Conservation (phyloP, 2,797 vertebrate species). For the Masticophis lateralis region DNA sequence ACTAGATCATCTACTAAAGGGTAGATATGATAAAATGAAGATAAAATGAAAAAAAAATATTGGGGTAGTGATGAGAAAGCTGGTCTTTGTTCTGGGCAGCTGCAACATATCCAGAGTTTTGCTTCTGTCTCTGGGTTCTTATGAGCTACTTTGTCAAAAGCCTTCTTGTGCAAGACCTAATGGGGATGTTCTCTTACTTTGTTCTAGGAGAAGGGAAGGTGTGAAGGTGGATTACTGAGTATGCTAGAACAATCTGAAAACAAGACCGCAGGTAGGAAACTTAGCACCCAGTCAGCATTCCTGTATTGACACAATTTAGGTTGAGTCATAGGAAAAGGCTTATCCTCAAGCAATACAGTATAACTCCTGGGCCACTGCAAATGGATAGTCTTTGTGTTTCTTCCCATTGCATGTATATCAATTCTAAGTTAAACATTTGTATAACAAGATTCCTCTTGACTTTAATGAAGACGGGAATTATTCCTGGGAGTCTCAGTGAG, state of each 20-base stretch:
- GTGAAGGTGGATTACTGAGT: slow-evolving; percentile 67
- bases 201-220: slow-evolving; percentile 56
- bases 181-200: slow-evolving; percentile 16
- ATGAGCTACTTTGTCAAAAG: neutral
- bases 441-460: neutral
- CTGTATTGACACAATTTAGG: neutral
- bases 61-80: neutral
- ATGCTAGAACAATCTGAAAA: slow-evolving; percentile 74
- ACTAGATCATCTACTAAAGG: neutral
- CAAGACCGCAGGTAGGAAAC: slow-evolving; percentile 65
- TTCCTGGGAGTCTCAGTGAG: neutral
- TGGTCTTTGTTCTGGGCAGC: neutral
- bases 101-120: neutral
- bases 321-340: neutral
- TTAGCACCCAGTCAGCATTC: neutral
- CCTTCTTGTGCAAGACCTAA: slow-evolving; percentile 11
- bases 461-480: neutral
- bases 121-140: neutral
- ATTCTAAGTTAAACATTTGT: neutral
- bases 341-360: neutral
- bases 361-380: neutral
- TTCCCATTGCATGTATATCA: neutral
- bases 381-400: neutral
- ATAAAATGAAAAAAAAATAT: neutral
- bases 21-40: neutral